Conservation (phyloP, 2,888 invertebrate species). For the Drosophila mimica region DNA sequence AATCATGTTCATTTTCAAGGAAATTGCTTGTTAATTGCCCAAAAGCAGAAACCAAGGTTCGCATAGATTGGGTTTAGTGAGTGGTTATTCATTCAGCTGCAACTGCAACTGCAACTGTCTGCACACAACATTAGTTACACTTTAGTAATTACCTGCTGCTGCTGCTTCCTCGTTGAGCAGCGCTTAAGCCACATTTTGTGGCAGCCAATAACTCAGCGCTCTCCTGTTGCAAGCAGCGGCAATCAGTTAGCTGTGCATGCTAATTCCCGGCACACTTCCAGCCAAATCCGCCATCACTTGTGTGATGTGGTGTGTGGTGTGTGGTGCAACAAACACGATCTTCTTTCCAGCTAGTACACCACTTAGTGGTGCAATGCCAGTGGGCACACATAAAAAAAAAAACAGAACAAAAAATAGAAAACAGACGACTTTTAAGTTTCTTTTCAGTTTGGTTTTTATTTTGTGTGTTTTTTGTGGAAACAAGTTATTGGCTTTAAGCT, state of each 20-base stretch:
- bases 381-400: conserved; percentile 20
- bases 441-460: conserved; percentile 19
- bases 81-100: background rate
- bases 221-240: conserved; percentile 20
- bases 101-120: conserved; percentile 14
- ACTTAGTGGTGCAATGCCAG: conserved; percentile 49
- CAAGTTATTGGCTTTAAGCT: conserved; percentile 69
- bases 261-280: conserved; percentile 74
- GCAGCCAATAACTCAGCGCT: conserved; percentile 23
- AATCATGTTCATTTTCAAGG: background rate
- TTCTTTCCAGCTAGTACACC: conserved; percentile 38
- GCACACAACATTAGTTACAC: conserved; percentile 9
- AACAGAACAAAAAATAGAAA: conserved; percentile 54
- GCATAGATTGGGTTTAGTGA: background rate
- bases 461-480: conserved; percentile 37
- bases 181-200: conserved; percentile 29
- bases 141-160: conserved; percentile 1
- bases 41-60: background rate
- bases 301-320: background rate
- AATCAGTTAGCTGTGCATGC: conserved; percentile 60
- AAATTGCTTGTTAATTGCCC: background rate
- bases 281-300: conserved; percentile 64
- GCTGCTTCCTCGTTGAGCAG: background rate
- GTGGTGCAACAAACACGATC: conserved; percentile 26
- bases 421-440: conserved; percentile 35